Evolutionary conservation across 2,888 invertebrate species (phyloP), one percentile per base, ranked within the genome.

Genomic region (Pseudococcus jackbeardsleyi): DNA sequence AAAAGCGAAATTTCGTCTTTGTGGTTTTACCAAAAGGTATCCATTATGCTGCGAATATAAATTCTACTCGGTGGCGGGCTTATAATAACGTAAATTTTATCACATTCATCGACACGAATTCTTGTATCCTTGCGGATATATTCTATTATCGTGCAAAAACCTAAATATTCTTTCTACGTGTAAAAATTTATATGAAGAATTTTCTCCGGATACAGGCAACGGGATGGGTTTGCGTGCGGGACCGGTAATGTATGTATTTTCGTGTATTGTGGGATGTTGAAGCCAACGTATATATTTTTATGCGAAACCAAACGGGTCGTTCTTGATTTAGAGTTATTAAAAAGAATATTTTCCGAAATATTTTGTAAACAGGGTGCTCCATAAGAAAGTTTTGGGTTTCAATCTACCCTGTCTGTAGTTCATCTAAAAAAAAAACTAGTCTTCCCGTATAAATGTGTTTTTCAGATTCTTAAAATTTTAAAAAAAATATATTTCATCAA

Each of bases 71-170:
- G 19, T 5, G 19, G 19, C 7, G 19, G 19, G 59, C 19, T 59
- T 50, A 59, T 59, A 59, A 59, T 59, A 59, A 59, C 59, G n/a
- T 6, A 59, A 59, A 59, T 59, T 59, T 59, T 59, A 59, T 59
- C 59, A 59, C 59, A 59, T 59, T 59, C 19, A 59, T 59, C 59
- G 59, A 59, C 59, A 59, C 19, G 59, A 59, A 19, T 59, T 59
- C 11, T 19, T 8, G 59, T 50, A 59, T 59, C 59, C 19, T 19
- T 3, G 26, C 8, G 19, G 9, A 59, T 59, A 59, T 59, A 19
- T 59, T 59, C n/a, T 19, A 19, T 59, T 59, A n/a, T 59, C 0
- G 19, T 59, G 19, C 19, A 6, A 54, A 59, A 59, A 59, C 59
- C 59, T 5, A 59, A 19, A 59, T 59, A 19, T 59, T 59, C n/a